Percentiles rank a stretch among this genome's conserved stretches.
Conservation (phyloP, 2,797 vertebrate genomes). For the Aeoliscus strigatus region DNA sequence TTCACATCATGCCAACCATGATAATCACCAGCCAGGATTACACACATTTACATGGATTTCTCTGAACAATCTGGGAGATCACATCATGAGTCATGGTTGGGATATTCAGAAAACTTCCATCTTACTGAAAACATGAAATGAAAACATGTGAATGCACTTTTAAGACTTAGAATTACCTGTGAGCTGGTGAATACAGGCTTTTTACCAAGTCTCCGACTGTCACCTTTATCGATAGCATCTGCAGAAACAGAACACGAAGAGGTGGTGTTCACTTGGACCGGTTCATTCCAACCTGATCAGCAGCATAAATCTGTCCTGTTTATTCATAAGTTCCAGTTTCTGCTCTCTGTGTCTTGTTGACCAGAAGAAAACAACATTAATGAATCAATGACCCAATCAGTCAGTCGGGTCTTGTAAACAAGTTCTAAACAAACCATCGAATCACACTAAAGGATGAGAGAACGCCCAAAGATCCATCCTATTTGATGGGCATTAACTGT, state of each 20-base stretch:
- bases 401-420: too few species aligned
- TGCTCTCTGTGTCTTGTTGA: conserved; percentile 26
- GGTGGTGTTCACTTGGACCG: too few species aligned
- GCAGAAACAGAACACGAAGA: conserved; percentile 27
- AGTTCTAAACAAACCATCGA: too few species aligned
- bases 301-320: conserved; percentile 16
- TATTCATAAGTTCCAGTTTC: conserved; percentile 33
- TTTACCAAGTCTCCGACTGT: conserved; percentile 86
- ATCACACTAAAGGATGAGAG: too few species aligned
- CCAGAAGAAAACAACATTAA: conserved; percentile 15
- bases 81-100: too few species aligned
- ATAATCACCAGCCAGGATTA: conserved; percentile 21
- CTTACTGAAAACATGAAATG: too few species aligned
- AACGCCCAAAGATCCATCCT: too few species aligned
- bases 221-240: conserved; percentile 94
- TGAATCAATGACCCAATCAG: too few species aligned
- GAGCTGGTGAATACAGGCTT: conserved; percentile 90
- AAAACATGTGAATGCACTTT: background rate
- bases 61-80: too few species aligned
- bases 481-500: too few species aligned
- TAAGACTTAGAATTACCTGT: conserved; percentile 77
- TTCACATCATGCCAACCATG: conserved; percentile 17
- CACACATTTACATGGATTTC: conserved; percentile 8
- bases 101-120: too few species aligned
- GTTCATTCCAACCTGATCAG: too few species aligned